Evolutionary conservation across 2,888 invertebrate genomes (phyloP).

Genomic region (Volucella inanis): DNA sequence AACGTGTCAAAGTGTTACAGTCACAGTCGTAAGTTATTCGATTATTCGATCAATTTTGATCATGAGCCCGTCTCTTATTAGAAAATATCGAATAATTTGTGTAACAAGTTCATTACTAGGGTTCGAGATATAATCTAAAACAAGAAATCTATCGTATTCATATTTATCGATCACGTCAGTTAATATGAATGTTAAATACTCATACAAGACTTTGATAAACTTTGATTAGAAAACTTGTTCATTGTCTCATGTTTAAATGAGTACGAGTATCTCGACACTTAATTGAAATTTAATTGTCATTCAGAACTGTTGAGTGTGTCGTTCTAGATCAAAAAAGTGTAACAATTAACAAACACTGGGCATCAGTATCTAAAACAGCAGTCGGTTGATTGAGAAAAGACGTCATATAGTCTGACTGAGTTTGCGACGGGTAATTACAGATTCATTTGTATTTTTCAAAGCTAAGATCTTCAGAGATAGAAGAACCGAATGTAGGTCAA

Average conservation of each 20-base stretch:
- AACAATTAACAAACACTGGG: constrained; percentile 37
- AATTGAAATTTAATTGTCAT: constrained; percentile 53
- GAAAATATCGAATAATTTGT: constrained; percentile 18
- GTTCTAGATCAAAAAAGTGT: constrained; percentile 24
- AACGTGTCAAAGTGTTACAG: too few relatives aligned
- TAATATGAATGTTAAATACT: neutral
- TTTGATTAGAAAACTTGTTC: constrained; percentile 41
- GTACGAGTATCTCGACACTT: constrained; percentile 6
- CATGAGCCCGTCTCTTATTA: neutral
- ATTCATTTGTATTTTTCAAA: too few relatives aligned
- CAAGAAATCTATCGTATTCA: constrained; percentile 7
- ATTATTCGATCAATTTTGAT: too few relatives aligned
- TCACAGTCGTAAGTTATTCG: too few relatives aligned
- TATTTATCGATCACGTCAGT: neutral
- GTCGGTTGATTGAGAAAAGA: neutral
- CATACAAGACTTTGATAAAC: constrained; percentile 11
- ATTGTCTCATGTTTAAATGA: neutral
- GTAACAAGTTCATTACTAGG: constrained; percentile 31
- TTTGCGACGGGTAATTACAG: too few relatives aligned
- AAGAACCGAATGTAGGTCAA: constrained; percentile 41
- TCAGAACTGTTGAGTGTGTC: constrained; percentile 17
- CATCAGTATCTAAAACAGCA: constrained; percentile 18
- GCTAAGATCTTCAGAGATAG: neutral
- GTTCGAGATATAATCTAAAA: constrained; percentile 30
- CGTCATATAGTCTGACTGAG: neutral